Percentiles rank a stretch among this genome's conserved stretches.
Conservation (phyloP, 64 coral and sea anemone species). For the Actinia equina region DNA sequence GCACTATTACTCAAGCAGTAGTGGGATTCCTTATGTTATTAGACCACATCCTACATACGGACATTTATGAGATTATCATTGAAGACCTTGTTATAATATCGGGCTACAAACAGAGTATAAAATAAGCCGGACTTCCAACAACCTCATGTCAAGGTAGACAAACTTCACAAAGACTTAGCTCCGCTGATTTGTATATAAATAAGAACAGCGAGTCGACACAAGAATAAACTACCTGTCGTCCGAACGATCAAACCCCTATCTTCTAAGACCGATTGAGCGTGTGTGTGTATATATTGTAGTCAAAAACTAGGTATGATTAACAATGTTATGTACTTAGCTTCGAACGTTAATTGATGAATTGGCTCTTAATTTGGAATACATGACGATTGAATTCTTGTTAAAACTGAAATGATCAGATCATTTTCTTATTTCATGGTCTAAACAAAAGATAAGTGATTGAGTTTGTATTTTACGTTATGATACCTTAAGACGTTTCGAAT, state of each 20-base stretch:
- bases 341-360: slow-evolving; percentile 16
- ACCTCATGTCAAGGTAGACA: background rate
- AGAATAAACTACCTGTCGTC: background rate
- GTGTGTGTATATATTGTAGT: slow-evolving; percentile 1
- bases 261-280: background rate
- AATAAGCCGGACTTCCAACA: background rate
- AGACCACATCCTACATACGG: slow-evolving; percentile 91
- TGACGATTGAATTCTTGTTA: slow-evolving; percentile 7
- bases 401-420: background rate
- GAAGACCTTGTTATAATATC: background rate
- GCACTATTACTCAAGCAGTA: slow-evolving; percentile 60
- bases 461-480: background rate
- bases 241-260: background rate
- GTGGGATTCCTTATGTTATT: slow-evolving; percentile 49
- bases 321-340: slow-evolving; percentile 29
- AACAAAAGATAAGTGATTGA: slow-evolving; percentile 22
- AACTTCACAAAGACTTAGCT: background rate
- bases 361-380: background rate
- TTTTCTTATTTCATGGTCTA: background rate
- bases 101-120: background rate
- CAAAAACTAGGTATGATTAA: background rate
- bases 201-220: background rate
- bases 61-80: slow-evolving; percentile 38
- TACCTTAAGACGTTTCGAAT: background rate
- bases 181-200: slow-evolving; percentile 12